Percentiles rank a stretch among this genome's conserved stretches.
Conservation (phyloP, 2,888 invertebrate species). For the Clostera curtula region DNA sequence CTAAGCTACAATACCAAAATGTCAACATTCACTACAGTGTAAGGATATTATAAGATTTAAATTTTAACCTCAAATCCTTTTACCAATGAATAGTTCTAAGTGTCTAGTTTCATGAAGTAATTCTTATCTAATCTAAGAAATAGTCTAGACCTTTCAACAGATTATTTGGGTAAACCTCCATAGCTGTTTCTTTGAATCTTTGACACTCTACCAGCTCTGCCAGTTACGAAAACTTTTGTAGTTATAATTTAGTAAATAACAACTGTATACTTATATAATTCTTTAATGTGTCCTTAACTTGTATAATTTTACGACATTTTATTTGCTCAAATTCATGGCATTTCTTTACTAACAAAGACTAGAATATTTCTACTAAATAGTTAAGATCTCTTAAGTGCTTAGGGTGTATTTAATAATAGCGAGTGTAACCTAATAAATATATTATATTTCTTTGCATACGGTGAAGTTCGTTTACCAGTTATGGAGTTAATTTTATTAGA, state of each 20-base stretch:
- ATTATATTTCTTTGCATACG: constrained; percentile 26
- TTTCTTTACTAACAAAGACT: constrained; percentile 58
- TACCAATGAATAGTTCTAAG: constrained; percentile 49
- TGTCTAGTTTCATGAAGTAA: constrained; percentile 11
- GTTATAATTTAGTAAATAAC: too few relatives aligned
- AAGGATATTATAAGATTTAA: constrained; percentile 14
- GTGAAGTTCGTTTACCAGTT: constrained; percentile 46
- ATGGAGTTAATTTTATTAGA: constrained; percentile 23
- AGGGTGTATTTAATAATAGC: constrained; percentile 17
- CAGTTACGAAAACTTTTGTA: too few relatives aligned
- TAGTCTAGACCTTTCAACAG: too few relatives aligned
- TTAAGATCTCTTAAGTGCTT: constrained; percentile 51
- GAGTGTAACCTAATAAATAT: constrained; percentile 27
- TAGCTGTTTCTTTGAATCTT: too few relatives aligned
- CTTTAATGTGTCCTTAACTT: too few relatives aligned
- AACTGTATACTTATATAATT: too few relatives aligned
- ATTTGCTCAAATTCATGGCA: constrained; percentile 71
- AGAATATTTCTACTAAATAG: constrained; percentile 30
- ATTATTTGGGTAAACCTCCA: too few relatives aligned
- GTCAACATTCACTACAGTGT: constrained; percentile 34
- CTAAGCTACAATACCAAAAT: constrained; percentile 62
- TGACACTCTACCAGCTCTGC: too few relatives aligned
- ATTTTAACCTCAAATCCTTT: constrained; percentile 36
- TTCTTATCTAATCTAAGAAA: constrained; percentile 14
- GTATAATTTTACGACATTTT: constrained; percentile 31